Conservation (phyloP, 2,797 vertebrate species). For the Coccyzus lansbergi region DNA sequence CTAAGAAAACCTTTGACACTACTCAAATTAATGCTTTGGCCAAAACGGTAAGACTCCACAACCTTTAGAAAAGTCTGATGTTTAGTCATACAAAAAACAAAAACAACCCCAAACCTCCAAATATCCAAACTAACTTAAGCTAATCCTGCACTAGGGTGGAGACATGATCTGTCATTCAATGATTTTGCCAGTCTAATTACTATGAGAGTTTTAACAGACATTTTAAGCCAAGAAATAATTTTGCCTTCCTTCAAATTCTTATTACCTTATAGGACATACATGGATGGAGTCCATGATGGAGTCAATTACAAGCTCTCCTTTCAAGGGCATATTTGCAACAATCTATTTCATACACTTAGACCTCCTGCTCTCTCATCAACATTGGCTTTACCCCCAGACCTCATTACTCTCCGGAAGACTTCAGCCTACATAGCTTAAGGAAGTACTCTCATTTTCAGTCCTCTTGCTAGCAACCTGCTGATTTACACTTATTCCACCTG, state of each 20-base stretch:
- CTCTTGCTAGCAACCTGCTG: not conserved
- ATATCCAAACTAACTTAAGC: not conserved
- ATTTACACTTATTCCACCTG: not conserved
- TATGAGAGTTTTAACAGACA: not conserved
- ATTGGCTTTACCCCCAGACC: not conserved
- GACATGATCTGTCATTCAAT: not conserved
- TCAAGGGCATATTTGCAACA: not conserved
- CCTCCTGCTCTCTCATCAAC: too few relatives aligned
- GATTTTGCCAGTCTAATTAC: not conserved
- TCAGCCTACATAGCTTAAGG: not conserved
- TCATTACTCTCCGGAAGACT: not conserved
- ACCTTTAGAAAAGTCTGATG: not conserved
- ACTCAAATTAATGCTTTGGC: not conserved
- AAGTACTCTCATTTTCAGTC: not conserved
- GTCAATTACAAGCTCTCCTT: not conserved
- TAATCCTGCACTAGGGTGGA: not conserved
- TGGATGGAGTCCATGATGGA: too few relatives aligned
- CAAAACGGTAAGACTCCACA: accelerated
- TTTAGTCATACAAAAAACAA: not conserved
- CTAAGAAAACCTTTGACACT: not conserved
- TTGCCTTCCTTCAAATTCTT: not conserved
- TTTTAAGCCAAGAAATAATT: not conserved
- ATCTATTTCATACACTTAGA: not conserved
- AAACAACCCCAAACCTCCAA: too few relatives aligned
- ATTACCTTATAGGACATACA: not conserved